phyloP scores from a whole-genome alignment of 2,113 vertebrate genomes.

The Paradoxurus hermaphroditus region DNA sequence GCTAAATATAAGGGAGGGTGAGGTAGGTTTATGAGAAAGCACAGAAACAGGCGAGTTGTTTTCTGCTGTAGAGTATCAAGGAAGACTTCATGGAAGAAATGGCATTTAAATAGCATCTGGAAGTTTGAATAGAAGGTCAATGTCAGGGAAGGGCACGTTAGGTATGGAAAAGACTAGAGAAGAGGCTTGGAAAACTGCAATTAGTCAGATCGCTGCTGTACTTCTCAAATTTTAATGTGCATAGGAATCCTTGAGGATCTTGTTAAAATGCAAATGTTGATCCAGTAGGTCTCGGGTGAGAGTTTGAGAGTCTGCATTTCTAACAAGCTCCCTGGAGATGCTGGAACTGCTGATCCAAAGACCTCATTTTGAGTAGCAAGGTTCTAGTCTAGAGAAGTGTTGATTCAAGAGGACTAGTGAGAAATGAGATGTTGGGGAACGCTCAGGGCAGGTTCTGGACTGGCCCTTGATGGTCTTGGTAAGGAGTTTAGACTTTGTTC shows the following conservation, averaged over 20 bases:
- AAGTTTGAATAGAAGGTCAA: not conserved
- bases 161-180: not conserved
- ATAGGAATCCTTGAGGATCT: not conserved
- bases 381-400: not conserved
- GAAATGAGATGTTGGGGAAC: not conserved
- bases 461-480: not conserved
- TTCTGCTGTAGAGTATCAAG: not conserved
- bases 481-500: not conserved
- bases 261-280: not conserved
- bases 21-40: not conserved
- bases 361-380: not conserved
- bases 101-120: constrained; percentile 6
- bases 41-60: not conserved
- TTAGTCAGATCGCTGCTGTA: not conserved
- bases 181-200: not conserved
- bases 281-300: not conserved
- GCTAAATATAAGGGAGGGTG: not conserved
- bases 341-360: not conserved
- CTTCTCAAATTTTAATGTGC: not conserved
- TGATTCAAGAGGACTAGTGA: not conserved
- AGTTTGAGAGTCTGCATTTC: not conserved
- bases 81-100: not conserved
- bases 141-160: not conserved
- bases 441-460: not conserved
- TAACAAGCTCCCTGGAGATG: not conserved